A percentile compares a stretch with the other conserved stretches of the same genome.
Evolutionary conservation across 2,113 vertebrate genomes (phyloP).

Genomic region (Hippocampus mohnikei): DNA sequence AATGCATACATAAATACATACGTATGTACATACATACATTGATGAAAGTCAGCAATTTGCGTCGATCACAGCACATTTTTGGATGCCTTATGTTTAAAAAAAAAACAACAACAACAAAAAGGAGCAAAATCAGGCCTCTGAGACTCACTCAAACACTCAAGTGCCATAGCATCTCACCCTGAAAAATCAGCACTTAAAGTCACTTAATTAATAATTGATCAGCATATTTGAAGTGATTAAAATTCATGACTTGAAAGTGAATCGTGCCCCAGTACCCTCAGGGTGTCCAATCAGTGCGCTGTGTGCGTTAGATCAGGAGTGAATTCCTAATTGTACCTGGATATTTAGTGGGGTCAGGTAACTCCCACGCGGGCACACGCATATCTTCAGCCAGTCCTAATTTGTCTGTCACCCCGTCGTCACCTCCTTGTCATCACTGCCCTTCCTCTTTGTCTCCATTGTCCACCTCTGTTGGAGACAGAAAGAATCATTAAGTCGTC

Average conservation of each 20-base stretch:
- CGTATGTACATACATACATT: too few species aligned
- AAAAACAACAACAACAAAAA: background rate
- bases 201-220: constrained; percentile 81
- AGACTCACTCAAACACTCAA: constrained; percentile 53
- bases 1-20: too few species aligned
- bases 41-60: too few species aligned
- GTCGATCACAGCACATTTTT: too few species aligned
- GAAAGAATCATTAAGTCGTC: constrained; percentile 33
- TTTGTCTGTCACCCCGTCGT: constrained; percentile 40
- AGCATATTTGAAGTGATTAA: constrained; percentile 79
- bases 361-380: constrained; percentile 14
- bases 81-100: background rate
- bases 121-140: background rate
- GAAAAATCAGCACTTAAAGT: constrained; percentile 76
- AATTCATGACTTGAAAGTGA: constrained; percentile 79
- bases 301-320: constrained; percentile 71
- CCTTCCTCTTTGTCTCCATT: constrained; percentile 47
- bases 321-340: constrained; percentile 79
- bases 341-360: constrained; percentile 75
- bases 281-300: constrained; percentile 70
- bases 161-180: constrained; percentile 47
- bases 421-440: constrained; percentile 31
- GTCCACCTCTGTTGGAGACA: constrained; percentile 24
- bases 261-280: constrained; percentile 67
- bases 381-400: constrained; percentile 15